Percentiles rank a stretch among this genome's conserved stretches.
Evolutionary conservation across 2,797 vertebrate species (phyloP).

Genomic region (Characodon lateralis): DNA sequence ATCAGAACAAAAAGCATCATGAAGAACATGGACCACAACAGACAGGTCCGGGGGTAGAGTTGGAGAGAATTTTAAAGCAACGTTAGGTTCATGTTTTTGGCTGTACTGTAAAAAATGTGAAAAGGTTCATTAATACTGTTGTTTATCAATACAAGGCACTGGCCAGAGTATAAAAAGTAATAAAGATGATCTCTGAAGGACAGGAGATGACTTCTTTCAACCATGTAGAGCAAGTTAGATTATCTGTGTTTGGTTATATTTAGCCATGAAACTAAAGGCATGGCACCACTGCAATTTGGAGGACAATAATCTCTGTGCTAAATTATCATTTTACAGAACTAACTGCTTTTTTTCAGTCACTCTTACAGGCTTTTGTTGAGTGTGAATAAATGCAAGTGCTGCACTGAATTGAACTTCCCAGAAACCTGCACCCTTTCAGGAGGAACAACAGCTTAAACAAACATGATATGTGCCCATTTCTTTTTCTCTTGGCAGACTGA

Average conservation of each 20-base stretch:
- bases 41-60: too few species aligned
- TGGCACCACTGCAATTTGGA: background rate
- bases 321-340: background rate
- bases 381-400: slow-evolving; percentile 16
- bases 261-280: background rate
- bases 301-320: background rate
- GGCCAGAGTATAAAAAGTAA: background rate
- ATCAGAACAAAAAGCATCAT: background rate
- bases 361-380: background rate
- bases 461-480: slow-evolving; percentile 39
- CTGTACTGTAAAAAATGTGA: background rate
- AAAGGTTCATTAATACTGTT: background rate
- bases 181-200: background rate
- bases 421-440: slow-evolving; percentile 34
- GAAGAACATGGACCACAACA: background rate
- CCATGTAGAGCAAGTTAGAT: too few species aligned
- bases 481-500: slow-evolving; percentile 36
- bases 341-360: background rate
- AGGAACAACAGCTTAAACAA: slow-evolving; percentile 64
- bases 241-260: background rate
- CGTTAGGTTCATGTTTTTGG: background rate
- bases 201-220: background rate
- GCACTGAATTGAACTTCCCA: slow-evolving; percentile 35
- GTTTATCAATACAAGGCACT: background rate
- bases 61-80: too few species aligned